Conservation (phyloP, 2,888 invertebrate species). For the Archips crataeganus region DNA sequence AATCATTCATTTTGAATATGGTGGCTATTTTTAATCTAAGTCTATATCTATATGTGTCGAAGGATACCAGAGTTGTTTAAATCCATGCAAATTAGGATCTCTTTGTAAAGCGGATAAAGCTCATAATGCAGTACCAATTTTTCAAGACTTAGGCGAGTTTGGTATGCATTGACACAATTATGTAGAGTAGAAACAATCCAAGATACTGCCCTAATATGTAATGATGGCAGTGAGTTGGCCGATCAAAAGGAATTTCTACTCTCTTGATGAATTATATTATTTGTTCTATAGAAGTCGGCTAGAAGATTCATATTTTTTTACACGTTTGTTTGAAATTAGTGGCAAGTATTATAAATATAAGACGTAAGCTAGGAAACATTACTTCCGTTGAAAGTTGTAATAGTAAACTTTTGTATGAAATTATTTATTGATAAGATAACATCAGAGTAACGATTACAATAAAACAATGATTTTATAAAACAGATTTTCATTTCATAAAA, state of each 20-base stretch:
- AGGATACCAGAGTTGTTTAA: too few species aligned
- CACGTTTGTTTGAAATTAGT: constrained; percentile 62
- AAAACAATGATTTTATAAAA: constrained; percentile 68
- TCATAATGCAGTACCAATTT: too few species aligned
- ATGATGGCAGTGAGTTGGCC: not conserved
- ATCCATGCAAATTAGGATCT: too few species aligned
- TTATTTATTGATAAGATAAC: constrained; percentile 70
- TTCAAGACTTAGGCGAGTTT: too few species aligned
- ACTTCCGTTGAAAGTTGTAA: constrained; percentile 53
- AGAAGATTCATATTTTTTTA: constrained; percentile 66
- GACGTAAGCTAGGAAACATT: constrained; percentile 50
- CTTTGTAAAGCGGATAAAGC: too few species aligned
- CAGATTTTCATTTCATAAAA: constrained; percentile 47
- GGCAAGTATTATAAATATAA: constrained; percentile 70
- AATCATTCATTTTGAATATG: not conserved
- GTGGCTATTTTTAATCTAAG: not conserved
- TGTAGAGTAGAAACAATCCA: too few species aligned
- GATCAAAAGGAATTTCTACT: not conserved
- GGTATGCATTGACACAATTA: too few species aligned
- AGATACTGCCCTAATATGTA: not conserved
- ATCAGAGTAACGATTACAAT: constrained; percentile 65
- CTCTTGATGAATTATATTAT: constrained; percentile 9
- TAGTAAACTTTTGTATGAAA: constrained; percentile 75
- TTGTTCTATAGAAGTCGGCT: constrained; percentile 53
- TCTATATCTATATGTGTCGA: too few species aligned